A percentile compares a stretch with the other conserved stretches of the same genome.
Conservation (phyloP, 2,113 vertebrate genomes). For the Macquaria australasica region DNA sequence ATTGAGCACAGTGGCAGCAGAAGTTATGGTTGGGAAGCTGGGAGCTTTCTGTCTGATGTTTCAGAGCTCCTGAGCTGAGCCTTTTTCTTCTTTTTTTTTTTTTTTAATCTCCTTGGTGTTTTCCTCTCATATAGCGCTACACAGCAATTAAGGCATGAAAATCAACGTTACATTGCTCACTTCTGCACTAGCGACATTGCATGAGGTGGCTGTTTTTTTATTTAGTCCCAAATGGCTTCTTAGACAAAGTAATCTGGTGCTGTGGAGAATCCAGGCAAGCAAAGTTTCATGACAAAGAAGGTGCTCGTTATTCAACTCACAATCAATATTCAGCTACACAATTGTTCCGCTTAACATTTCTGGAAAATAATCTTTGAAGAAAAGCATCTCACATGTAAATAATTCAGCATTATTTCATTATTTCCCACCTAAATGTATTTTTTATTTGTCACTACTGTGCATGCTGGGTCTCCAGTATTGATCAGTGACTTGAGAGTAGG, state of each 20-base stretch:
- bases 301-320: background rate
- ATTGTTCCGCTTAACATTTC: background rate
- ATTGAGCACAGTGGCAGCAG: slow-evolving; percentile 30
- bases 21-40: slow-evolving; percentile 41
- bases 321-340: background rate
- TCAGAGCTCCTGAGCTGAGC: background rate
- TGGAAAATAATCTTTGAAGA: background rate
- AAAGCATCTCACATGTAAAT: background rate
- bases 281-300: background rate
- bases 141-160: slow-evolving; percentile 21
- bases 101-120: background rate
- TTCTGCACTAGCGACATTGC: slow-evolving; percentile 1
- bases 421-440: background rate
- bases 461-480: too few species aligned
- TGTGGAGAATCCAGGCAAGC: background rate
- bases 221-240: slow-evolving; percentile 3
- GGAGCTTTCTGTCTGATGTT: slow-evolving; percentile 7
- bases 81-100: background rate
- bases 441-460: background rate
- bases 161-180: background rate
- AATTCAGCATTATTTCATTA: background rate
- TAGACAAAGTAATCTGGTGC: background rate
- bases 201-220: slow-evolving; percentile 19
- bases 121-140: background rate
- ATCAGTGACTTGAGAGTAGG: background rate